Evolutionary conservation across 2,113 vertebrate genomes (phyloP), one percentile per base, ranked within the genome.

Genomic region (Bombycilla garrulus): DNA sequence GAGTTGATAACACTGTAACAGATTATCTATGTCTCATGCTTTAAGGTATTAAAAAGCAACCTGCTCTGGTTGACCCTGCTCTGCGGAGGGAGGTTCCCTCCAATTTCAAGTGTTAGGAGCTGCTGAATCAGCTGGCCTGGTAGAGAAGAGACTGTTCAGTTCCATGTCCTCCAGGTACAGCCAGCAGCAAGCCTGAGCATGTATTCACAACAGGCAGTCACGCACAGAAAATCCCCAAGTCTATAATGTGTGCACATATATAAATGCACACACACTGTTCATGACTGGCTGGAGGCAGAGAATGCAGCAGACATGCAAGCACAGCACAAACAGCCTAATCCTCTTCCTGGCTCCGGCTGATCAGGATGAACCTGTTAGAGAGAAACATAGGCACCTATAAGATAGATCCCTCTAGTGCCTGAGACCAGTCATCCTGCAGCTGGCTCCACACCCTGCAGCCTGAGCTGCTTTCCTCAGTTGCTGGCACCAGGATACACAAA

Each of bases 301-400:
- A 48, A 38, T 54, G 19, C 14, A 56, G 70, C 38, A 91, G 69
- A 40, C 77, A 48, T 19, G 60, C 84, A 91, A 85, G n/a, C 81
- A 51, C 77, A 88, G 88, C 87, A 89, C 44, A 36, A 70, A 44
- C 21, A 35, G 20, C 66, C 48, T 36, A 57, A 71, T 85, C 44
- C 73, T 56, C 17, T 19, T 70, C 50, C 72, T 9, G 1, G 42
- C 64, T 73, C 91, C 20, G 64, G 72, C 81, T 54, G 15, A 81
- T 81, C 89, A 77, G 83, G 80, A 90, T 74, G 70, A 90, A 81
- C 78, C 87, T 91, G 87, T 85, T 85, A n/a, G 44, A 12, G 15
- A 35, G 50, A 83, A 67, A 64, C 19, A 44, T 0, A 31, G 5
- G 14, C 19, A 35, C 12, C 38, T 38, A 38, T 38, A 83, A 64